Evolutionary conservation across 1,140 invertebrate genomes (phyloP), one percentile per base, ranked within the genome.

Genomic region (Lepidostoma basale): DNA sequence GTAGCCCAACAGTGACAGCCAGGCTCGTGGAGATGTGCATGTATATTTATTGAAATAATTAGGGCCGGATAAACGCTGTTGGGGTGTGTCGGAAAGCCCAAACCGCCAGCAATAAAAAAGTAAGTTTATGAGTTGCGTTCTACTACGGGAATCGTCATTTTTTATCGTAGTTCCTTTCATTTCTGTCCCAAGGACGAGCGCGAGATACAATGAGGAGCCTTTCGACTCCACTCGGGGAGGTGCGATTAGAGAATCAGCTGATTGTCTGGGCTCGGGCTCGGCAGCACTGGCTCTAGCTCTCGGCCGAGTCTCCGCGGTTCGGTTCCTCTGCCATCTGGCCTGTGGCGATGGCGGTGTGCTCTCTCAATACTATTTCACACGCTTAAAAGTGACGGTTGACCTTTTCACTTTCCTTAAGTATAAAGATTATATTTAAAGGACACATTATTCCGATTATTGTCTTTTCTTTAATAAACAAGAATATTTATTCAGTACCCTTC

Each of bases 51-150:
- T 47, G 3, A 2, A 47, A 47, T 47, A 47, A 47, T 54, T 54
- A 54, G 12, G 25, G 49, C 49, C 49, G 26, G 49, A 54, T 54
- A 54, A 54, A 54, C 26, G 26, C 26, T 30, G 25, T 8, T 54
- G 16, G 49, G 49, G 49, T 54, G 49, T 33, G 49, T 54, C 49
- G 1, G 14, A 54, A 20, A 47, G 44, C 4, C 44, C 12, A 47
- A 47, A 47, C 3, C 44, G 10, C 49, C 30, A 26, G 49, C 14
- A 33, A 28, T 54, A 54, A 54, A 54, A 54, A 16, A 28, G 0
- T 10, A 14, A 30, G 10, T 54, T 54, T 54, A 54, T 26, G 49
- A 54, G n/a, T 16, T 30, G 26, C 25, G 23, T 28, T 16, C n/a
- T 14, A 30, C 26, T 30, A 30, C 20, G 14, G 12, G 18, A 6